A percentile compares a stretch with the other conserved stretches of the same genome.
Conservation (phyloP, 2,797 vertebrate species). For the Champsocephalus gunnari region DNA sequence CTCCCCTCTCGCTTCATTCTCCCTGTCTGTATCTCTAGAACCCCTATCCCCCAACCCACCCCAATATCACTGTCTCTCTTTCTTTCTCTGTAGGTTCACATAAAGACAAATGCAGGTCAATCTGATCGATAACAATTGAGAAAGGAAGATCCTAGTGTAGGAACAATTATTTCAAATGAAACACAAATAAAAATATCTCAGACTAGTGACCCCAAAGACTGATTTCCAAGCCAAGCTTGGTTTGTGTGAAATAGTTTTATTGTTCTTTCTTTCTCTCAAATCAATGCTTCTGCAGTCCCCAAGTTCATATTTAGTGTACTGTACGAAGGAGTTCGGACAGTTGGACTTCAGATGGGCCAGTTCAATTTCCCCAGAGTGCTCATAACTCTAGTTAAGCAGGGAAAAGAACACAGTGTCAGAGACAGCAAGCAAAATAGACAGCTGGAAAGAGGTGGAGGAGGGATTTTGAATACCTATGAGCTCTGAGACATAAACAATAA, state of each 20-base stretch:
- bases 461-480: slow-evolving; percentile 73
- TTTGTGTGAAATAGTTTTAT: slow-evolving; percentile 82
- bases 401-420: slow-evolving; percentile 87
- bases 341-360: slow-evolving; percentile 87
- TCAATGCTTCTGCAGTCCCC: slow-evolving; percentile 84
- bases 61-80: slow-evolving; percentile 84
- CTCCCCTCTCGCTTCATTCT: slow-evolving; percentile 66
- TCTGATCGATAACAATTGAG: slow-evolving; percentile 80
- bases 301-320: slow-evolving; percentile 87
- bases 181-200: slow-evolving; percentile 86
- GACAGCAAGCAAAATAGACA: slow-evolving; percentile 83
- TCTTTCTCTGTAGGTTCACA: slow-evolving; percentile 90
- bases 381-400: slow-evolving; percentile 88
- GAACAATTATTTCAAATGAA: slow-evolving; percentile 84
- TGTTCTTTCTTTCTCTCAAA: slow-evolving; percentile 82
- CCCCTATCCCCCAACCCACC: slow-evolving; percentile 52
- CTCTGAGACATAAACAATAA: slow-evolving; percentile 64
- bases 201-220: slow-evolving; percentile 79
- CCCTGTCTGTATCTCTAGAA: slow-evolving; percentile 61
- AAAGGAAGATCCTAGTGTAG: slow-evolving; percentile 77
- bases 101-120: slow-evolving; percentile 83
- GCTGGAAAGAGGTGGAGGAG: slow-evolving; percentile 84
- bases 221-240: slow-evolving; percentile 77
- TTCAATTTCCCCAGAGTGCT: slow-evolving; percentile 87
- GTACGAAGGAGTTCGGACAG: slow-evolving; percentile 87